Conservation (phyloP, 2,113 vertebrate species). For the Dascyllus trimaculatus region DNA sequence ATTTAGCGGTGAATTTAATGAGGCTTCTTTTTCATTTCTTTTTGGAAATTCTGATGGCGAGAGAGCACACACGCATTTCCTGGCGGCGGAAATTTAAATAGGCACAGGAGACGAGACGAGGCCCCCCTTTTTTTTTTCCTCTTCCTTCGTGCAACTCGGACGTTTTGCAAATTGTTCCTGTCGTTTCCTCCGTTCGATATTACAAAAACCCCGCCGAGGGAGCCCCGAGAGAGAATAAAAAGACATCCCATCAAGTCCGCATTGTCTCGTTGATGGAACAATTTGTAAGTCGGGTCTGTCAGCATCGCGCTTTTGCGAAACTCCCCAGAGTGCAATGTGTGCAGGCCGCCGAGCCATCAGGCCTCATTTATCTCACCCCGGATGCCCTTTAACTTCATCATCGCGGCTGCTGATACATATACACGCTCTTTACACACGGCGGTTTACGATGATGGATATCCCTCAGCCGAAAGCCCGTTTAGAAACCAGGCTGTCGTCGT, state of each 20-base stretch:
- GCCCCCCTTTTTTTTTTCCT: no score
- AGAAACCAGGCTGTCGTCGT: slow-evolving; percentile 9
- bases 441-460: slow-evolving; percentile 53
- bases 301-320: slow-evolving; percentile 27
- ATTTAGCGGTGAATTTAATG: no score
- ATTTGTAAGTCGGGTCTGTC: slow-evolving; percentile 62
- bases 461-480: slow-evolving; percentile 35
- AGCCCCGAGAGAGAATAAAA: neutral
- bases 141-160: neutral
- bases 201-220: slow-evolving; percentile 13
- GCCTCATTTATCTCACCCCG: slow-evolving; percentile 60
- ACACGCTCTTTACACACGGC: slow-evolving; percentile 16
- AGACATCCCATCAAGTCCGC: slow-evolving; percentile 45
- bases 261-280: slow-evolving; percentile 61
- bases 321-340: slow-evolving; percentile 51
- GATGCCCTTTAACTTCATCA: slow-evolving; percentile 65
- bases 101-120: slow-evolving; percentile 1
- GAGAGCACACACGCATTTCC: neutral
- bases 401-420: slow-evolving; percentile 29
- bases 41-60: neutral
- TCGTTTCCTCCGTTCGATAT: slow-evolving; percentile 22
- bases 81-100: slow-evolving; percentile 6
- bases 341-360: slow-evolving; percentile 23
- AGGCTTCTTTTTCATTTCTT: no score
- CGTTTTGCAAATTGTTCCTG: slow-evolving; percentile 33